Percentiles rank a stretch among this genome's conserved stretches.
These are phyloP conservation scores for Lithophane semibrunnea DNA, from an alignment of 2,888 invertebrate genomes.

Conservation along the genomic window DNA sequence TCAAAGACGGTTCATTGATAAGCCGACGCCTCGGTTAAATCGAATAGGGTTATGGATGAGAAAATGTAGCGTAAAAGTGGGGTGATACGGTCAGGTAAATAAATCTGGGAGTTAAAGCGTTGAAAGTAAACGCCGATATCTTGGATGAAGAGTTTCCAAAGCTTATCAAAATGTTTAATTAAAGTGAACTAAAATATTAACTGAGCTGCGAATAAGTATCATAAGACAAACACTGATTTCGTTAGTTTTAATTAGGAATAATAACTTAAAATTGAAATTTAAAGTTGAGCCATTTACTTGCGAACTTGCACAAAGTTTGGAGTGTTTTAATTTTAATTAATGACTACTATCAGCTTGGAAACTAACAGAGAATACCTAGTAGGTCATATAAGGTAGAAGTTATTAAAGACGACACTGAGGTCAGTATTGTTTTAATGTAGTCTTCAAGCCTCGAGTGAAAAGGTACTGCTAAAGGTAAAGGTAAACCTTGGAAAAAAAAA, in stretches of 20 bases:
- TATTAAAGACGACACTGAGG: constrained; percentile 22
- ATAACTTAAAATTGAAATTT: constrained; percentile 42
- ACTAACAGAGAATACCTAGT: constrained; percentile 26
- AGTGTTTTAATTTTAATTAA: constrained; percentile 60
- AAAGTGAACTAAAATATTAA: constrained; percentile 11
- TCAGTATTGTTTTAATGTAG: constrained; percentile 24
- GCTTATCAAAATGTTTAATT: constrained; percentile 26
- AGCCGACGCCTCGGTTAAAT: constrained; percentile 53
- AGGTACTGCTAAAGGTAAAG: not conserved
- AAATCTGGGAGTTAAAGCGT: constrained; percentile 15
- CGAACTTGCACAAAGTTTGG: constrained; percentile 43
- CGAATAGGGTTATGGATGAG: constrained; percentile 50
- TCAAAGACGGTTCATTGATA: constrained; percentile 62
- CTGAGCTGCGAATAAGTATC: constrained; percentile 12
- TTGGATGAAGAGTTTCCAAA: not conserved
- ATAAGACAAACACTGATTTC: constrained; percentile 45
- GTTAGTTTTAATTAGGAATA: constrained; percentile 42
- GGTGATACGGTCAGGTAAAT: constrained; percentile 59
- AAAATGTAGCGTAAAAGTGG: constrained; percentile 40
- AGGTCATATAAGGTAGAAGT: constrained; percentile 31
- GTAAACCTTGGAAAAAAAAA: not conserved
- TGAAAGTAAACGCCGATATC: constrained; percentile 15
- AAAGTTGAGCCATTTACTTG: constrained; percentile 31
- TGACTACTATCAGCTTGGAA: constrained; percentile 34
- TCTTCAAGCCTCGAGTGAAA: not conserved